phyloP scores from a whole-genome alignment of 35 echinoderm and acorn worm species.

The Stichopus chloronotus region DNA sequence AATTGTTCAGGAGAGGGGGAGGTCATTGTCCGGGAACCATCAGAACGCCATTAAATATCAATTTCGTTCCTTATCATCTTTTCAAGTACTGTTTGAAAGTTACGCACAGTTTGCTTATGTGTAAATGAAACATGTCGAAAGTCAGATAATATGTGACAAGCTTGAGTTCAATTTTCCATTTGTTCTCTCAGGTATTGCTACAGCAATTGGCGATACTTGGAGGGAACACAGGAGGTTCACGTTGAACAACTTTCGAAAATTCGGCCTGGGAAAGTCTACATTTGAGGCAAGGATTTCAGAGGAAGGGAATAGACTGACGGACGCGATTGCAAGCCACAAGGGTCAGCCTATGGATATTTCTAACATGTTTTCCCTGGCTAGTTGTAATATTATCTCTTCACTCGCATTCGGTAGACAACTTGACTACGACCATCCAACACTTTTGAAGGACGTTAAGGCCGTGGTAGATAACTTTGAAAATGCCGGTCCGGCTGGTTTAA shows the following conservation, averaged over 20 bases:
- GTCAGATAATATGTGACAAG: too few species aligned
- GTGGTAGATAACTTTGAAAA: neutral
- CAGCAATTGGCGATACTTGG: slow-evolving; percentile 11
- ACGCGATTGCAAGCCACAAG: neutral
- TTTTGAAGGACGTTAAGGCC: neutral
- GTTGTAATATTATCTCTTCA: slow-evolving; percentile 53
- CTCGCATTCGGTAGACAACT: slow-evolving; percentile 40
- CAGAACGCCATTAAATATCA: too few species aligned
- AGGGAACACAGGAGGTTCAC: slow-evolving; percentile 18
- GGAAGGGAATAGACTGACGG: neutral
- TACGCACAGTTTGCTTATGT: too few species aligned
- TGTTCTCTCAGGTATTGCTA: slow-evolving; percentile 4
- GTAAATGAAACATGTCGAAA: too few species aligned
- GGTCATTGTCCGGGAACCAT: too few species aligned
- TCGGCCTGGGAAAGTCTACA: slow-evolving; percentile 20
- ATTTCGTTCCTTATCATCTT: too few species aligned
- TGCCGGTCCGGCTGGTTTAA: slow-evolving; percentile 3
- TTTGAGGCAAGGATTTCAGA: neutral
- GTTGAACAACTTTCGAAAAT: slow-evolving; percentile 26
- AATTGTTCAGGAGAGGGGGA: too few species aligned
- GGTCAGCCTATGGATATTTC: slow-evolving; percentile 46
- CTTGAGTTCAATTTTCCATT: too few species aligned
- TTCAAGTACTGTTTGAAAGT: too few species aligned
- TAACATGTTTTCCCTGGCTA: slow-evolving; percentile 27
- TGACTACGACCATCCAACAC: slow-evolving; percentile 26